Evolutionary conservation across 2,888 invertebrate species (phyloP), one percentile per base, ranked within the genome.

Genomic region (Sinohyriopsis cumingii): DNA sequence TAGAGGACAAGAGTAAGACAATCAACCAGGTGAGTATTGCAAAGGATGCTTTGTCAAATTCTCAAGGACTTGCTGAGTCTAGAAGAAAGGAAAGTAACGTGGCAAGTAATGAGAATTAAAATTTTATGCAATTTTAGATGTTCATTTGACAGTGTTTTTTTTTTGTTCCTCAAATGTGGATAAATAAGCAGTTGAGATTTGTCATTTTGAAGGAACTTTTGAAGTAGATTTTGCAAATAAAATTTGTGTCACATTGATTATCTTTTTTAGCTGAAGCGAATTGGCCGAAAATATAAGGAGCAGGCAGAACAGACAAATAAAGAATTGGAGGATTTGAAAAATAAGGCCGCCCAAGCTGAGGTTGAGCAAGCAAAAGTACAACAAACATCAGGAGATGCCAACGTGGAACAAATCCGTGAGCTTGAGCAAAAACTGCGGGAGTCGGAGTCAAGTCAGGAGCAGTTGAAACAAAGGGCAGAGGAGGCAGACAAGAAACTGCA

Each of bases 201-300:
- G 12, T 45, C 45, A 45, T 45, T 45, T 12, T 45, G 15, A 15
- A 45, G 15, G 3, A 45, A 45, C 2, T 15, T 45, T 12, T 45
- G 3, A 45, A 45, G 45, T 45, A 45, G 9, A 45, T 7, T 20
- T 4, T 6, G 19, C 19, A 20, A 20, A n/a, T 24, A 53, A 19
- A 15, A 64, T 22, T 45, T 64, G 19, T 65, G 45, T 15, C 45
- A 45, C 3, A 15, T 45, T 45, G 45, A 15, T 45, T 45, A 61
- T 73, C 59, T 61, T 65, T 55, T 68, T 25, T 80, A 91, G 89
- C 82, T 91, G 65, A 93, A 95, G 80, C 96, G 95, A 89, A 95
- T 98, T 79, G 98, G 97, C 9, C 95, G 96, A 85, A 96, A 96
- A 85, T 98, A 97, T 89, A 97, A 97, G 90, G 94, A 96, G 72